Base-by-base conservation (phyloP, 2,888 invertebrate species). In the Zygaena filipendulae region DNA sequence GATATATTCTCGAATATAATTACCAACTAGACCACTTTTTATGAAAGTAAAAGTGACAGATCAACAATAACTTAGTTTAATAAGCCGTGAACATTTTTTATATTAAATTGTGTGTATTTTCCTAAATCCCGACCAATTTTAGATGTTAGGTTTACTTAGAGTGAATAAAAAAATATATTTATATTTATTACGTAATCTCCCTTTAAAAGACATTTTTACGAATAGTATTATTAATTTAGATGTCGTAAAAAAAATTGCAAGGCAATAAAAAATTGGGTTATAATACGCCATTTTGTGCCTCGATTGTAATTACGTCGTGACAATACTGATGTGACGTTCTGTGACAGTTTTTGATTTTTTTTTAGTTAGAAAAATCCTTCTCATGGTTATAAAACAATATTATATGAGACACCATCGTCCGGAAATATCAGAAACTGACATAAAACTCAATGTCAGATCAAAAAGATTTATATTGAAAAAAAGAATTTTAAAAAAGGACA, bases 221-320 rank as follows among this genome's bases (percentile, higher is more conserved):
- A 69, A 77, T 74, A 77, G 79, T 79, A 79, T 79, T 79, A 77
- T 70, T 79, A 77, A 70, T 72, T 63, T 74, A 75, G 74, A 70
- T 55, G 64, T 75, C 67, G 66, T 68, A 67, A 68, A 68, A 64
- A 56, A 47, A 46, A 40, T 34, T 53, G 16, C 39, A 67, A 59
- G 75, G 72, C 75, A 66, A 64, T 69, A 61, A 64, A 16, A 52
- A 59, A 54, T 69, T 70, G 74, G 71, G 69, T 74, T 77, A 56
- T 59, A 53, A 72, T 7, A 72, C 67, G 49, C 77, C 79, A 72
- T 59, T 56, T 64, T 68, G 79, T 79, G 79, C 79, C 79, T 79
- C 47, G 32, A 46, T 42, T 36, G 39, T 53, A 33, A 16, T 42
- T 50, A 53, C 54, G 49, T 53, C 55, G 55, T 60, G 77, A 79